Evolutionary conservation across 1,140 invertebrate genomes (phyloP), one percentile per base, ranked within the genome.

Genomic region (Cotesia vestalis): DNA sequence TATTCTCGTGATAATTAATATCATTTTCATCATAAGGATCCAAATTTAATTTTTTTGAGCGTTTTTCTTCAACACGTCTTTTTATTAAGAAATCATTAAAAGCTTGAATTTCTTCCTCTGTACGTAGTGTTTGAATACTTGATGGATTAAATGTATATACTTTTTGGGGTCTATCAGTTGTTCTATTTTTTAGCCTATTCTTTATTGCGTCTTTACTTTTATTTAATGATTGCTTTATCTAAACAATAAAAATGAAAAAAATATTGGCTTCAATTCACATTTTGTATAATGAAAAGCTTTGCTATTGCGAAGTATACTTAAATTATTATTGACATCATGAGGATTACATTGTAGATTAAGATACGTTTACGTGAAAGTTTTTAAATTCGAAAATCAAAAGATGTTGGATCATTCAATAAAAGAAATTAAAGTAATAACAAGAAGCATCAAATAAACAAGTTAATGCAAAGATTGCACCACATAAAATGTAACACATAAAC

Each of bases 61-160:
- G 55, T 71, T 14, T 77, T 34, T 62, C 36, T 12, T 80, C 75
- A 69, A 17, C 74, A 52, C 20, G 68, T 55, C 51, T 75, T 46
- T 75, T 40, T 0, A 35, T 62, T 8, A 83, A 55, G 61, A 81
- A 84, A 9, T 81, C 35, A 0, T 52, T n/a, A 66, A 84, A 80
- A 1, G 76, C 12, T 40, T 77, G 2, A 57, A 60, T 14, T 35
- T 78, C 67, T 52, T 81, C 72, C 38, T 67, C 14, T 1, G 34
- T 11, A 5, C 60, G 66, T 12, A 77, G n/a, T 4, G 72, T 70
- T 14, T 75, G 55, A 63, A 14, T 66, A 20, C n/a, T 53, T 68
- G 8, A n/a, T 52, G 60, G 40, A 61, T 64, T 11, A 34, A 61
- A 53, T 46, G 27, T 35, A 51, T 36, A 3, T 63, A 53, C 34